Base-by-base conservation (phyloP, 1,140 invertebrate species). In the Apis dorsata region DNA sequence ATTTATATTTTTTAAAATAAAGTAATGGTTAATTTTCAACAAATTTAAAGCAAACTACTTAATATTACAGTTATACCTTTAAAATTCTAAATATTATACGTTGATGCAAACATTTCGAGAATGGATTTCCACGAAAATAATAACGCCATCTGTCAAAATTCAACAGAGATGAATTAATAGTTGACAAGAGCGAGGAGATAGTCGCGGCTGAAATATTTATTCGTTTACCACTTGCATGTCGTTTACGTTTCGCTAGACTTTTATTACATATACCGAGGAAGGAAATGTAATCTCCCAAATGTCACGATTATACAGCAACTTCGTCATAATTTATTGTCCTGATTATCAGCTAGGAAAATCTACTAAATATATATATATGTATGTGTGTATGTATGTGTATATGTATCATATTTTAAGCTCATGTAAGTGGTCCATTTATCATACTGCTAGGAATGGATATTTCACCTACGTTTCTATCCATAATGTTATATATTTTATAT, bases 291-390 rank as follows among this genome's bases (percentile, higher is more conserved):
- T 87, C 72, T 65, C 53, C 63, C 62, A 34, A 77, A 79, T 49
- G 80, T 83, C 84, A 75, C 66, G 79, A 88, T 88, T 85, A 80
- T 88, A 34, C 79, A 81, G 17, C 19, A 51, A 73, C 53, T 49
- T 63, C 53, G 76, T 69, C 62, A 34, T 88, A 88, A 89, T 90
- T 89, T 87, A 90, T 84, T 62, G 65, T 49, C 21, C 73, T 84
- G 87, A 89, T 90, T 88, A 86, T 53, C 77, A 82, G 63, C 85
- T 65, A 81, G 69, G 62, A 74, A 86, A 88, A 87, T 44, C 34
- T 44, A 44, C 34, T 44, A 4, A 7, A 44, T 44, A 44, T 44
- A 44, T 7, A 44, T 44, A 5, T 44, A 44, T 7, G 7, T 44
- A 44, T 34, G 28, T 34, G 28, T 34, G 2, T 34, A 1, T 34